Conservation (phyloP, 2,797 vertebrate genomes). For the Dromococcyx pavoninus region DNA sequence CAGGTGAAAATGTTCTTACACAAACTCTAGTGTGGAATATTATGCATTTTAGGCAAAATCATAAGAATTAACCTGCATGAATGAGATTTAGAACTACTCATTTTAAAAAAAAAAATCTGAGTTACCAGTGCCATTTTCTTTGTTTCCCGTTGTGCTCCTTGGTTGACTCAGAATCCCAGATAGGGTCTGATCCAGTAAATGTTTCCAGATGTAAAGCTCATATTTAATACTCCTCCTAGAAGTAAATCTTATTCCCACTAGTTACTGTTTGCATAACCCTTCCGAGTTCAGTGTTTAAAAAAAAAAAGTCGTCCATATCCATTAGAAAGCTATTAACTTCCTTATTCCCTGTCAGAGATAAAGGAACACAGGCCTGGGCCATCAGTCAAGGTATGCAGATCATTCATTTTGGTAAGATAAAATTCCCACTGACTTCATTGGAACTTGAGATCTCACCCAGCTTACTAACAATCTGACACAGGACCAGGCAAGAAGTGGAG, state of each 20-base stretch:
- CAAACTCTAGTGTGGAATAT: not conserved
- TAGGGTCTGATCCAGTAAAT: conserved; percentile 40
- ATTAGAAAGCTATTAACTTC: conserved; percentile 14
- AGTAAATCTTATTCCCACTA: conserved; percentile 51
- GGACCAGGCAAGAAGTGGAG: not conserved
- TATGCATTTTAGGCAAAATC: not conserved
- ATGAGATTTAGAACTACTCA: not conserved
- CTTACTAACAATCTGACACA: not conserved
- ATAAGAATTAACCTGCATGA: not conserved
- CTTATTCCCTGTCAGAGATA: not conserved
- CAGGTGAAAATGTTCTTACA: not conserved
- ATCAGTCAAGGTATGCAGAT: not conserved
- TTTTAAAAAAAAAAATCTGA: not conserved
- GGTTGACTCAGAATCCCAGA: not conserved
- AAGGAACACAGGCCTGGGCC: not conserved
- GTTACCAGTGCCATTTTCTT: conserved; percentile 5
- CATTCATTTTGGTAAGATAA: not conserved
- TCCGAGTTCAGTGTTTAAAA: not conserved
- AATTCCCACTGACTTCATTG: not conserved
- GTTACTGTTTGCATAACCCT: conserved; percentile 54
- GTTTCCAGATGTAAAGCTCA: conserved; percentile 54
- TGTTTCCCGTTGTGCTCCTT: not conserved
- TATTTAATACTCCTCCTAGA: conserved; percentile 38
- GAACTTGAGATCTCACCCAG: not conserved
- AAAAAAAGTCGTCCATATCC: not conserved